Evolutionary conservation across 2,888 invertebrate species (phyloP).

Genomic region (Adineta ricciae): DNA sequence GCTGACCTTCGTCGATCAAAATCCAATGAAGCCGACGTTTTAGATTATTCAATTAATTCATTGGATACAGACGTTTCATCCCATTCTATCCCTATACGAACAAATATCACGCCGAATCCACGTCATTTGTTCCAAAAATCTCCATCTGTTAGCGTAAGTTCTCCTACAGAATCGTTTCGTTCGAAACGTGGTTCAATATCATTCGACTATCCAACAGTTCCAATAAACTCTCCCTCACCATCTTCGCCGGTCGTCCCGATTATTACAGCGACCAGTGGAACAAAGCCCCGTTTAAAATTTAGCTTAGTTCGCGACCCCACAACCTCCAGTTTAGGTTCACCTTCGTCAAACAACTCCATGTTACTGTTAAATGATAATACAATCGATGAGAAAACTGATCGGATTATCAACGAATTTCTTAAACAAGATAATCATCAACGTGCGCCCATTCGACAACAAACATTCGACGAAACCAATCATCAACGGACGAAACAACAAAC

Average conservation of each 20-base stretch:
- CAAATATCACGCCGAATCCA: background rate
- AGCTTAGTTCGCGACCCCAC: constrained; percentile 34
- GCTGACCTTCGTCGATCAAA: background rate
- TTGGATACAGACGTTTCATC: background rate
- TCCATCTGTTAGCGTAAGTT: background rate
- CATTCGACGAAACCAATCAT: background rate
- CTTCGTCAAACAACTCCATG: background rate
- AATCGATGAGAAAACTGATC: constrained; percentile 54
- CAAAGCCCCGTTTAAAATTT: constrained; percentile 38
- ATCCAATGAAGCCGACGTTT: background rate
- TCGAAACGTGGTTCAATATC: constrained; percentile 14
- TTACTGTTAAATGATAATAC: constrained; percentile 50
- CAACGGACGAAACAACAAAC: background rate
- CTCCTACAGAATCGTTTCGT: background rate
- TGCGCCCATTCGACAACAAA: background rate
- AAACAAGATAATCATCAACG: constrained; percentile 42
- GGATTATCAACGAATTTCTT: constrained; percentile 53
- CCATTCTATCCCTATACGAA: background rate
- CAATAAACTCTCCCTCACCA: background rate
- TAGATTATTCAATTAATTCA: background rate
- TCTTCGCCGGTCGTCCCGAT: constrained; percentile 42
- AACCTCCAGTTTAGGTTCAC: background rate
- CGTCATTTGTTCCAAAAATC: background rate
- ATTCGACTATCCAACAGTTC: background rate
- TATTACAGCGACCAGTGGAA: constrained; percentile 47